A percentile compares a stretch with the other conserved stretches of the same genome.
Conservation (phyloP, 1,140 invertebrate species). For the Zaprionus gabonicus region DNA sequence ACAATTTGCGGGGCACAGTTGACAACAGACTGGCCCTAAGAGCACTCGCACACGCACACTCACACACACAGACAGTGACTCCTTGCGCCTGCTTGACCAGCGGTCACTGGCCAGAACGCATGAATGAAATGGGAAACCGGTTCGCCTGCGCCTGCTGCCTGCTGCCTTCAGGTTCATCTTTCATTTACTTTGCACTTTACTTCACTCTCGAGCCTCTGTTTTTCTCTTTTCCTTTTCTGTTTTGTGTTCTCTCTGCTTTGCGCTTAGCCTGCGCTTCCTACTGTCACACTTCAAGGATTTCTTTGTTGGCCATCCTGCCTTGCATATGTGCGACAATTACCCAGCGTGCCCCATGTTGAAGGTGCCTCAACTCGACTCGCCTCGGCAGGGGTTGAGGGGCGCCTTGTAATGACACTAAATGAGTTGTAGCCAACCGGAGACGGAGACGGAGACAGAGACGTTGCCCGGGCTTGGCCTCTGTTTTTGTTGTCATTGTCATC, state of each 20-base stretch:
- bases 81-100: slow-evolving; percentile 40
- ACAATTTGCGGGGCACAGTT: slow-evolving; percentile 75
- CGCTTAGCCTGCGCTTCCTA: slow-evolving; percentile 62
- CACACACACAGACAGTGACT: background rate
- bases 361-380: background rate
- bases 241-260: slow-evolving; percentile 10
- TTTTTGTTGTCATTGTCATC: slow-evolving; percentile 51
- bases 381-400: background rate
- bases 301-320: slow-evolving; percentile 75
- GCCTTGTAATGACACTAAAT: slow-evolving; percentile 75
- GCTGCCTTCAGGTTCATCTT: slow-evolving; percentile 60
- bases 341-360: slow-evolving; percentile 22
- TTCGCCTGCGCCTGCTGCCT: slow-evolving; percentile 22
- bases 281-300: slow-evolving; percentile 83
- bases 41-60: background rate
- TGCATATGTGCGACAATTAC: slow-evolving; percentile 75
- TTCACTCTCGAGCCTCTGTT: slow-evolving; percentile 43
- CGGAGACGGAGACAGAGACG: slow-evolving; percentile 25
- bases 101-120: slow-evolving; percentile 53
- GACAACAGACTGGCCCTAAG: slow-evolving; percentile 69
- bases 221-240: slow-evolving; percentile 8
- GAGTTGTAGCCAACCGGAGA: slow-evolving; percentile 70
- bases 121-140: slow-evolving; percentile 81
- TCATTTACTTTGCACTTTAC: slow-evolving; percentile 77
- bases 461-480: slow-evolving; percentile 53